phyloP scores from a whole-genome alignment of 2,888 invertebrate genomes.

The Acleris sparsana region DNA sequence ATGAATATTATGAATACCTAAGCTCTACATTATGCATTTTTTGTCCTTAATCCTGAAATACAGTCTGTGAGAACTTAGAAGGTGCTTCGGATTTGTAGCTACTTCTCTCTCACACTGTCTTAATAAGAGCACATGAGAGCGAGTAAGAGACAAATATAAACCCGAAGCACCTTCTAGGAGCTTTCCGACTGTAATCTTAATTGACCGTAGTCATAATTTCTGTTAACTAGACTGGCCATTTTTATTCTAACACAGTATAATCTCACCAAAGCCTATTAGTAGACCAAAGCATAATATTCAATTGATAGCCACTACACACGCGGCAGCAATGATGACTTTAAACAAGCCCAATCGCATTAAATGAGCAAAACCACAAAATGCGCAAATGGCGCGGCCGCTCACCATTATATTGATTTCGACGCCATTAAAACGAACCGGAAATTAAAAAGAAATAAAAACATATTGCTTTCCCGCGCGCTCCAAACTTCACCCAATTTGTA shows the following conservation, averaged over 20 bases:
- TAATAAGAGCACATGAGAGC: too few species aligned
- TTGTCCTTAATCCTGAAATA: too few species aligned
- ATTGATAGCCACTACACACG: conserved; percentile 43
- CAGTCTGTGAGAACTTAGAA: not conserved
- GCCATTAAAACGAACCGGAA: conserved; percentile 82
- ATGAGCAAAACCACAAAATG: conserved; percentile 81
- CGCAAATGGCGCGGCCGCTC: conserved; percentile 74
- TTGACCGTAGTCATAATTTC: too few species aligned
- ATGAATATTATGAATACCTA: too few species aligned
- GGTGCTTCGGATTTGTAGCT: not conserved
- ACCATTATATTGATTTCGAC: conserved; percentile 82
- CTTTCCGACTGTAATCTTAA: too few species aligned
- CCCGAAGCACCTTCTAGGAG: too few species aligned
- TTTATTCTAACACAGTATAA: too few species aligned
- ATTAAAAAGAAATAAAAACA: conserved; percentile 83
- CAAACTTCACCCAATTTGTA: conserved; percentile 80
- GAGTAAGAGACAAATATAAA: too few species aligned
- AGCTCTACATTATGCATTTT: too few species aligned
- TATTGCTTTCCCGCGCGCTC: conserved; percentile 80
- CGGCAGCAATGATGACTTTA: conserved; percentile 57
- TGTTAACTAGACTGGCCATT: too few species aligned
- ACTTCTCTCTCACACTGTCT: too few species aligned
- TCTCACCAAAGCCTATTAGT: not conserved
- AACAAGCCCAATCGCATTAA: conserved; percentile 67
- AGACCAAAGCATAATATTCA: not conserved